Conservation (phyloP, 2,888 invertebrate genomes). For the Drosophila putrida region DNA sequence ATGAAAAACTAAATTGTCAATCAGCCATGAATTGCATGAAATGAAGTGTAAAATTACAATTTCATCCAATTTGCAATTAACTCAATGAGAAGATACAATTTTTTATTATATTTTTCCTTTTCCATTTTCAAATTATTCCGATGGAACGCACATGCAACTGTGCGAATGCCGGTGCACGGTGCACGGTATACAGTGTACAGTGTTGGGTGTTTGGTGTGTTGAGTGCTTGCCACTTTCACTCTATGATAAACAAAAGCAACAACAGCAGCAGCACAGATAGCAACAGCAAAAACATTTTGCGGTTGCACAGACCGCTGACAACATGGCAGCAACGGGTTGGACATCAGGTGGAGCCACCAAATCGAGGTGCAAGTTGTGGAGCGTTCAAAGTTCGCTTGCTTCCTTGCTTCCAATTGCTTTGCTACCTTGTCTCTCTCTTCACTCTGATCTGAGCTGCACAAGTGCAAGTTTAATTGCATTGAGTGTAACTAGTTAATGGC, state of each 20-base stretch:
- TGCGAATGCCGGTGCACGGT: constrained; percentile 32
- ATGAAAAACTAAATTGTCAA: constrained; percentile 84
- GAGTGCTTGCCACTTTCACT: constrained; percentile 60
- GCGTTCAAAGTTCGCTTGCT: constrained; percentile 24
- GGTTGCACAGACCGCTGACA: constrained; percentile 54
- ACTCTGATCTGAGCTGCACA: constrained; percentile 31
- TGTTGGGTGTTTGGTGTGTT: constrained; percentile 35
- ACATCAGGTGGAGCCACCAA: constrained; percentile 10
- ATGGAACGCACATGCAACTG: constrained; percentile 72
- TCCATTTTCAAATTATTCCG: constrained; percentile 80
- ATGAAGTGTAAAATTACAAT: constrained; percentile 85
- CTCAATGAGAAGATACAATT: constrained; percentile 77
- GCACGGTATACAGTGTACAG: constrained; percentile 15
- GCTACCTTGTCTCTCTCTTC: constrained; percentile 36
- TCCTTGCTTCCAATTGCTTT: constrained; percentile 56
- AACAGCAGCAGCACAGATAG: constrained; percentile 10
- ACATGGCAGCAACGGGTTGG: constrained; percentile 30
- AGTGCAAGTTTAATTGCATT: constrained; percentile 80
- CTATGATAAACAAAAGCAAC: constrained; percentile 28
- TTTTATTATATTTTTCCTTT: constrained; percentile 30
- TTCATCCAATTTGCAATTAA: constrained; percentile 85
- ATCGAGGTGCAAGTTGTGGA: constrained; percentile 34
- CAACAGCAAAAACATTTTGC: constrained; percentile 50
- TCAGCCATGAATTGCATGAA: constrained; percentile 84
- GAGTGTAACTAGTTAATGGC: constrained; percentile 80